Evolutionary conservation across 2,113 vertebrate species (phyloP), one percentile per base, ranked within the genome.

Genomic region (Oryzias javanicus): DNA sequence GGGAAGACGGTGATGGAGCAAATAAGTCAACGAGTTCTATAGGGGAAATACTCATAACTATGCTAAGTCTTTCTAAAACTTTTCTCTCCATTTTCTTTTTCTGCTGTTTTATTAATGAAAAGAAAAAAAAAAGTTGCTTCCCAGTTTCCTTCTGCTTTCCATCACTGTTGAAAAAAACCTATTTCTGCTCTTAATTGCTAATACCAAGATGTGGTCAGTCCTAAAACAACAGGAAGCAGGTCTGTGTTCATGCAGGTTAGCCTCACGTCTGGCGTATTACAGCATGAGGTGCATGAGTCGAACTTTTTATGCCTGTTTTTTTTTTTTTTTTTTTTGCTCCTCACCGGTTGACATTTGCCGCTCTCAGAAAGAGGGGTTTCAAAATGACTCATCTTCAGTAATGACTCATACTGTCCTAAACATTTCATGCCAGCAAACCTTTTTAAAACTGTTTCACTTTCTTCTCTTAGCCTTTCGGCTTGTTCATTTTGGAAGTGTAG

Each of bases 371-470:
- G 83, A 74, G 52, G 62, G 52, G 51, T 62, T 79, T 70, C 40
- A 10, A 70, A 69, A 78, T 82, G 80, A 86, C 80, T 86, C 82
- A 85, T 42, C 72, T 72, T 74, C 78, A 81, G 78, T 71, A 70
- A 71, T 88, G 83, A 85, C 71, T 81, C 84, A 86, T 74, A 64
- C 74, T 70, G 76, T 58, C 42, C 64, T 67, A 60, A 42, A 19
- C 35, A 72, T 58, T 67, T 66, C 8, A 62, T 65, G 75, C 64
- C 70, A 72, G 62, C 48, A 29, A 19, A 44, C 20, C 14, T 59
- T 17, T 52, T 51, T 42, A 44, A n/a, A 19, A 41, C 20, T 16
- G 49, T 17, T 52, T 67, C 49, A 48, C 45, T 54, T 59, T 52
- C 51, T 67, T 42, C 19, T 19, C 16, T 3, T 27, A 14, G 25